These are phyloP conservation scores for Rattus rattus DNA, from an alignment of 2,113 vertebrate species.

Conservation along the genomic window DNA sequence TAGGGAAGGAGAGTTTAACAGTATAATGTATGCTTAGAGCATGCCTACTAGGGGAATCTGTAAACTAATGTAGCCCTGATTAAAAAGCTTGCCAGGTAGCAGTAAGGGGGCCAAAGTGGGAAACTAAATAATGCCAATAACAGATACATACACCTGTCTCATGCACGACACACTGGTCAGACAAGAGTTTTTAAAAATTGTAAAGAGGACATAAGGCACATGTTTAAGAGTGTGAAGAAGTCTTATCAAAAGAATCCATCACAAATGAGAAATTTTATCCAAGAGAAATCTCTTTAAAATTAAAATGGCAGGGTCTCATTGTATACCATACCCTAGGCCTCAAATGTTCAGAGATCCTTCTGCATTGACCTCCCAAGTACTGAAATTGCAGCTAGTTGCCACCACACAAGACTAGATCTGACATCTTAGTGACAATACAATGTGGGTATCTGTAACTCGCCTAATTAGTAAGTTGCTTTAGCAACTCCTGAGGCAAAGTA, in stretches of 20 bases:
- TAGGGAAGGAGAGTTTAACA: slow-evolving; percentile 18
- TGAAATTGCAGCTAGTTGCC: neutral
- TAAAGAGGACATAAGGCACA: neutral
- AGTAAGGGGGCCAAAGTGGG: slow-evolving; percentile 9
- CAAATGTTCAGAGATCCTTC: neutral
- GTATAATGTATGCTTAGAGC: slow-evolving; percentile 5
- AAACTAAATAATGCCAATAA: slow-evolving; percentile 27
- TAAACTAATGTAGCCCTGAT: neutral
- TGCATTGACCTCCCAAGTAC: neutral
- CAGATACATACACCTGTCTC: neutral
- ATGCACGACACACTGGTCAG: slow-evolving; percentile 22
- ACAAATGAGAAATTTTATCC: slow-evolving; percentile 38
- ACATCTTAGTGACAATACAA: slow-evolving; percentile 29
- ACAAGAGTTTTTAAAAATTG: slow-evolving; percentile 12
- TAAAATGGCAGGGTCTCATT: neutral
- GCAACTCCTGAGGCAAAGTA: slow-evolving; percentile 56
- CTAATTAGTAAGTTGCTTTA: slow-evolving; percentile 64
- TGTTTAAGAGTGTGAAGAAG: neutral
- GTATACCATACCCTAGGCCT: neutral
- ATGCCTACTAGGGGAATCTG: neutral
- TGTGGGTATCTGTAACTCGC: slow-evolving; percentile 39
- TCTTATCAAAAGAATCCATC: slow-evolving; percentile 29
- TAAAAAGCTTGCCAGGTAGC: neutral
- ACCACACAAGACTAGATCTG: neutral
- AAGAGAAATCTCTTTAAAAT: neutral